A percentile compares a stretch with the other conserved stretches of the same genome.
Evolutionary conservation across 2,113 vertebrate genomes (phyloP).

Genomic region (Prunella fulvescens): DNA sequence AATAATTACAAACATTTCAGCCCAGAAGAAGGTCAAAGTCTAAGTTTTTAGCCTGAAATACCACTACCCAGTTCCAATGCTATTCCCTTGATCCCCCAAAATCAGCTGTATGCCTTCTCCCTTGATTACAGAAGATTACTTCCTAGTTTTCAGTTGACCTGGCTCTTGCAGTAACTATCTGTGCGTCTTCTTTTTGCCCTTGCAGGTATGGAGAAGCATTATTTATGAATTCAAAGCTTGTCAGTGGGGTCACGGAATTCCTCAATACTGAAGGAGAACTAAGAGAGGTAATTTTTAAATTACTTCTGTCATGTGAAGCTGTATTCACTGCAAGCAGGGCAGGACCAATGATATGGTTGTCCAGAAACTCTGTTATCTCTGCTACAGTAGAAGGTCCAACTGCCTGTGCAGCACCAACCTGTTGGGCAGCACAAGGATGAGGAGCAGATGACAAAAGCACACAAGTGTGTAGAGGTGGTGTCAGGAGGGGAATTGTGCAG

Average conservation of each 20-base stretch:
- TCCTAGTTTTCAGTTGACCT: neutral
- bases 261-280: slow-evolving; percentile 92
- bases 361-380: neutral
- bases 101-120: neutral
- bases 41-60: neutral
- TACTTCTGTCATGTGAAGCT: neutral
- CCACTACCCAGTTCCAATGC: neutral
- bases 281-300: slow-evolving; percentile 82
- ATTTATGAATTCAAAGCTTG: slow-evolving; percentile 97
- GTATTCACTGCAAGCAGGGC: neutral
- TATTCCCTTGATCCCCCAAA: neutral
- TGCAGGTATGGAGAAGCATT: slow-evolving; percentile 94
- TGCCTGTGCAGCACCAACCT: neutral
- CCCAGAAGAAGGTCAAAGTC: neutral
- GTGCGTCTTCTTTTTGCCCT: slow-evolving; percentile 19
- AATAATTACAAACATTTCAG: neutral
- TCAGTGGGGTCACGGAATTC: slow-evolving; percentile 96
- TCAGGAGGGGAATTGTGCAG: neutral
- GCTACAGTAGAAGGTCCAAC: rapidly evolving
- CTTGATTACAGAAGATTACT: neutral
- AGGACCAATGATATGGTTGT: neutral
- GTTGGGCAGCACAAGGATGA: neutral
- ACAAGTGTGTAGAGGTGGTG: rapidly evolving
- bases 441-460: neutral
- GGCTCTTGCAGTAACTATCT: neutral